Conservation (phyloP, 2,113 vertebrate genomes). For the Cromileptes altivelis region DNA sequence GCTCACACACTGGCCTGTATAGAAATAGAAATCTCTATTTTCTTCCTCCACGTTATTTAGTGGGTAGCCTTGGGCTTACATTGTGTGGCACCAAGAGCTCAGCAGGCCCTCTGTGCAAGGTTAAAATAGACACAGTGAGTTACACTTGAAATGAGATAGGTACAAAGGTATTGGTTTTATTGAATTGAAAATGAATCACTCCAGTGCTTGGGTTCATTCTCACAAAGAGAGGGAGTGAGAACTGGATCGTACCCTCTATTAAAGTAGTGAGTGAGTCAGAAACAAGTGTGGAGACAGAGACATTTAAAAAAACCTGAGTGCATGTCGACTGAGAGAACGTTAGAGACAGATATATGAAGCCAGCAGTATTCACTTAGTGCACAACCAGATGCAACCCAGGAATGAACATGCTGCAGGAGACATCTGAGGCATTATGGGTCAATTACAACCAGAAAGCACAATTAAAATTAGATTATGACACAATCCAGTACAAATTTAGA, state of each 20-base stretch:
- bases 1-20: not conserved
- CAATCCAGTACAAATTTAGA: conserved; percentile 6
- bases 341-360: not conserved
- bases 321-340: not conserved
- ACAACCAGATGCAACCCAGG: not conserved
- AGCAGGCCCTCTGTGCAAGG: not conserved
- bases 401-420: conserved; percentile 4
- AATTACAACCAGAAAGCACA: not conserved
- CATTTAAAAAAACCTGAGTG: not conserved
- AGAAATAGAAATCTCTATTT: not conserved
- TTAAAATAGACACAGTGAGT: not conserved
- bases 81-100: not conserved
- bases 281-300: not conserved
- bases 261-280: conserved; percentile 11
- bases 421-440: not conserved
- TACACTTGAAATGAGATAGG: not conserved
- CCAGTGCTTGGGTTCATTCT: not conserved
- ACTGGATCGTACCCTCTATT: not conserved
- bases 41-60: not conserved
- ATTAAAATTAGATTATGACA: not conserved
- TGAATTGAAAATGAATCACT: conserved; percentile 18
- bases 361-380: not conserved
- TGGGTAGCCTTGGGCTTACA: conserved; percentile 8
- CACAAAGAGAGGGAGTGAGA: not conserved
- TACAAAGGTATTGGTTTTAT: not conserved